phyloP scores from a whole-genome alignment of 2,797 vertebrate genomes.

The Sebastiscus albofasciatus region DNA sequence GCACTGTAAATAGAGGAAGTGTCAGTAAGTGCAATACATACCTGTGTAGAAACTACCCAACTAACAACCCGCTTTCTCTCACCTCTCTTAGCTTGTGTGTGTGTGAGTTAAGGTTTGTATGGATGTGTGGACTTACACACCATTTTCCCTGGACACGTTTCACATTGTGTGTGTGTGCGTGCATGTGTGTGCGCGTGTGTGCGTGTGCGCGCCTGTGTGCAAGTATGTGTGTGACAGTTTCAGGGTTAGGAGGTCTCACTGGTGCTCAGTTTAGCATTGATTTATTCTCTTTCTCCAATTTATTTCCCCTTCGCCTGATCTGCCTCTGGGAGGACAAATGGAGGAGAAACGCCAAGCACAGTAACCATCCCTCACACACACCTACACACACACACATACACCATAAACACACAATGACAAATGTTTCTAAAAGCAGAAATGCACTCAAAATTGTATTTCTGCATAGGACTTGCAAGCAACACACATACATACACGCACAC shows the following conservation, averaged over 20 bases:
- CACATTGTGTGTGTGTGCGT: neutral
- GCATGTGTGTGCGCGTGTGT: neutral
- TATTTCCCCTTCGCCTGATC: conserved; percentile 78
- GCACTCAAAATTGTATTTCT: conserved; percentile 51
- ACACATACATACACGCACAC: neutral
- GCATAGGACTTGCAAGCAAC: neutral
- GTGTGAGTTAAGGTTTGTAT: conserved; percentile 12
- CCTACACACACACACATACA: conserved; percentile 1
- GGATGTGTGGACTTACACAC: conserved; percentile 20
- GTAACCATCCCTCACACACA: conserved; percentile 49
- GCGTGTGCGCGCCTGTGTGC: conserved; percentile 23
- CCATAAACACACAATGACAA: conserved; percentile 36
- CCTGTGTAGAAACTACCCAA: neutral
- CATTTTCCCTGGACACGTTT: conserved; percentile 39
- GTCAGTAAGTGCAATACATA: neutral
- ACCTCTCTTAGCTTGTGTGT: neutral
- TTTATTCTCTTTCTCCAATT: conserved; percentile 84
- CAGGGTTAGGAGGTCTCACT: conserved; percentile 78
- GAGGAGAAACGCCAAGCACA: conserved; percentile 75
- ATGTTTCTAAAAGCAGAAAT: conserved; percentile 41
- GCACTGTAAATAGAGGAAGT: neutral
- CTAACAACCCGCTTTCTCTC: neutral
- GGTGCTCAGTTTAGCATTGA: conserved; percentile 83
- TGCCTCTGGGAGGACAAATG: conserved; percentile 81
- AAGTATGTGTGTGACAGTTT: conserved; percentile 55